Conservation (phyloP, 1,140 invertebrate species). For the Saccostrea echinata region DNA sequence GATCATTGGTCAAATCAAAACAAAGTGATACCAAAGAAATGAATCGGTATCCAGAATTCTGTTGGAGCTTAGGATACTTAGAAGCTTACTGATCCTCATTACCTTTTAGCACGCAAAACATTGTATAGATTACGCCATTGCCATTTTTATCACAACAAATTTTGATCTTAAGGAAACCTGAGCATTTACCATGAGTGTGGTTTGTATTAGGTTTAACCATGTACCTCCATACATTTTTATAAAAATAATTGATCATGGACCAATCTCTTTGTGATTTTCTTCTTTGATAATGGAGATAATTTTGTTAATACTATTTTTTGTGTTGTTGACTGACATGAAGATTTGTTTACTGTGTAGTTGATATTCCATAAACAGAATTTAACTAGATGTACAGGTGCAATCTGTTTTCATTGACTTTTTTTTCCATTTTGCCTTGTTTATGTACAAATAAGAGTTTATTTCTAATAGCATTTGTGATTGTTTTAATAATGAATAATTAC, state of each 20-base stretch:
- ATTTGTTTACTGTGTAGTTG: slow-evolving; percentile 7
- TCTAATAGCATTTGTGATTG: slow-evolving; percentile 29
- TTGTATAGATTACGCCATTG: not conserved
- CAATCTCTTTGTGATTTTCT: not conserved
- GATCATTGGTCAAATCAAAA: slow-evolving; percentile 23
- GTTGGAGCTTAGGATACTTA: not conserved
- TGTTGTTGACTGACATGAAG: slow-evolving; percentile 19
- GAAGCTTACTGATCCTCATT: not conserved
- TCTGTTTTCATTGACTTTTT: not conserved
- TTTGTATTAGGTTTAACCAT: not conserved
- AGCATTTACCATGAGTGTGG: not conserved
- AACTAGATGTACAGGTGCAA: slow-evolving; percentile 26
- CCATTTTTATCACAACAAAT: not conserved
- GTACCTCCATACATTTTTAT: not conserved
- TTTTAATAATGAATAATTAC: slow-evolving; percentile 12
- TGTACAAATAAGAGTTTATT: not conserved
- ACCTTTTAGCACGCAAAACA: not conserved
- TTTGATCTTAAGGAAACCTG: not conserved
- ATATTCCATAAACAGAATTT: slow-evolving; percentile 30
- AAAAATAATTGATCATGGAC: not conserved
- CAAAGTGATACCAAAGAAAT: slow-evolving; percentile 10
- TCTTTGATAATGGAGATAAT: slow-evolving; percentile 9
- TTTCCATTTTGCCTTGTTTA: slow-evolving; percentile 22
- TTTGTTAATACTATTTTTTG: slow-evolving; percentile 22
- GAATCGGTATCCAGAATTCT: not conserved